These are phyloP conservation scores for Nineta flava DNA, from an alignment of 2,888 invertebrate genomes.

Conservation along the genomic window DNA sequence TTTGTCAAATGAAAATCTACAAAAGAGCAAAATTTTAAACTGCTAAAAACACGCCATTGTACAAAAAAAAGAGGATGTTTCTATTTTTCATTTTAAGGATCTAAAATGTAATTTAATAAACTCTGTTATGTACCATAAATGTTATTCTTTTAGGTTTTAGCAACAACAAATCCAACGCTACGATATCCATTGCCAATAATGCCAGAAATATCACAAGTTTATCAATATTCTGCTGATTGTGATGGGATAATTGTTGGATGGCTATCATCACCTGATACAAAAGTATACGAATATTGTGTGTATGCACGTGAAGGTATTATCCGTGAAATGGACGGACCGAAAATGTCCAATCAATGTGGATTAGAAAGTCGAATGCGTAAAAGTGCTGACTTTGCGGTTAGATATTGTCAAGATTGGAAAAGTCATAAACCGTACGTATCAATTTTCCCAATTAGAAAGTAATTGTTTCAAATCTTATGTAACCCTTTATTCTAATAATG, in stretches of 20 bases:
- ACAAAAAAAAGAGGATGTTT: not conserved
- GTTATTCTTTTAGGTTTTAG: slow-evolving; percentile 28
- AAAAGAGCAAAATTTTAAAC: no score
- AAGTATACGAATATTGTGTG: slow-evolving; percentile 25
- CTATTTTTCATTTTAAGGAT: not conserved
- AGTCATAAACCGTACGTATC: not conserved
- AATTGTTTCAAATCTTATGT: no score
- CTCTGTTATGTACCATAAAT: not conserved
- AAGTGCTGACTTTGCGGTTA: slow-evolving; percentile 24
- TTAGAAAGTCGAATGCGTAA: slow-evolving; percentile 26
- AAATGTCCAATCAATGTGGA: slow-evolving; percentile 29
- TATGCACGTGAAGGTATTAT: slow-evolving; percentile 24
- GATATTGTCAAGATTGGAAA: slow-evolving; percentile 23
- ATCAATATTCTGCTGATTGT: slow-evolving; percentile 34
- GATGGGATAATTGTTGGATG: slow-evolving; percentile 39
- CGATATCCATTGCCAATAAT: slow-evolving; percentile 34
- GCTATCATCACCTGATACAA: slow-evolving; percentile 33
- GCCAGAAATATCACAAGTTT: slow-evolving; percentile 32
- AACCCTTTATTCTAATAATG: not conserved
- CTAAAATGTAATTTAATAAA: not conserved
- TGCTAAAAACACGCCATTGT: not conserved
- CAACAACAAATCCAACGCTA: slow-evolving; percentile 26
- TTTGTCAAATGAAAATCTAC: no score
- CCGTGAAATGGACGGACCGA: slow-evolving; percentile 19
- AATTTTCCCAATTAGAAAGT: not conserved